A percentile compares a stretch with the other conserved stretches of the same genome.
Evolutionary conservation across 2,888 invertebrate species (phyloP).

Genomic region (Synergus umbraculus): DNA sequence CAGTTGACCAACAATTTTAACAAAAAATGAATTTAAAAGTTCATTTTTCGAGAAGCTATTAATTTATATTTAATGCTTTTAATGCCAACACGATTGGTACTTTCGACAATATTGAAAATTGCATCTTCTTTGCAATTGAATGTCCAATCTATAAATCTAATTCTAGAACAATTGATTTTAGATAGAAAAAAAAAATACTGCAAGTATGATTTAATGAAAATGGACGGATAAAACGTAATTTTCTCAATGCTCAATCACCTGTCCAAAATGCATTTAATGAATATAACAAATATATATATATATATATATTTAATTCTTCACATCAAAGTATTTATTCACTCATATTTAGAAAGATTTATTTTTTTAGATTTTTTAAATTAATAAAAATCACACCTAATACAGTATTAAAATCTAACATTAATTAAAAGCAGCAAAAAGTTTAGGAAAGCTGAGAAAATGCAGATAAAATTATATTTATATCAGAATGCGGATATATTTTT

Average conservation of each 20-base stretch:
- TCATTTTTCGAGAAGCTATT: neutral
- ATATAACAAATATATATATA: neutral
- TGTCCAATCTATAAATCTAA: neutral
- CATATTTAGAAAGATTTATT: neutral
- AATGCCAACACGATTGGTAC: neutral
- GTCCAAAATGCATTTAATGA: neutral
- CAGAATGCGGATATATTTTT: conserved; percentile 9
- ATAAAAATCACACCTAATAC: neutral
- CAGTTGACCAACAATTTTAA: conserved; percentile 62
- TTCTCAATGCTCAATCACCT: conserved; percentile 7
- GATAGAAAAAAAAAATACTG: neutral
- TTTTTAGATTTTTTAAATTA: neutral
- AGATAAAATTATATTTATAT: neutral
- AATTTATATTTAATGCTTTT: neutral
- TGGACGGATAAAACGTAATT: conserved; percentile 12
- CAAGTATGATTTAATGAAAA: neutral
- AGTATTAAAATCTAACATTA: neutral
- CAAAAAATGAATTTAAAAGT: conserved; percentile 50
- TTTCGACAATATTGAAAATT: neutral
- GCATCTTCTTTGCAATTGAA: neutral
- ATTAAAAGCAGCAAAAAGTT: neutral
- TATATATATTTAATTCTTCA: neutral
- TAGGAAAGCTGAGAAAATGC: conserved; percentile 4
- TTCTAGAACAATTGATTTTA: neutral
- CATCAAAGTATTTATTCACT: neutral